A percentile compares a stretch with the other conserved stretches of the same genome.
Evolutionary conservation across 2,888 invertebrate species (phyloP).

Genomic region (Athetis lepigone): DNA sequence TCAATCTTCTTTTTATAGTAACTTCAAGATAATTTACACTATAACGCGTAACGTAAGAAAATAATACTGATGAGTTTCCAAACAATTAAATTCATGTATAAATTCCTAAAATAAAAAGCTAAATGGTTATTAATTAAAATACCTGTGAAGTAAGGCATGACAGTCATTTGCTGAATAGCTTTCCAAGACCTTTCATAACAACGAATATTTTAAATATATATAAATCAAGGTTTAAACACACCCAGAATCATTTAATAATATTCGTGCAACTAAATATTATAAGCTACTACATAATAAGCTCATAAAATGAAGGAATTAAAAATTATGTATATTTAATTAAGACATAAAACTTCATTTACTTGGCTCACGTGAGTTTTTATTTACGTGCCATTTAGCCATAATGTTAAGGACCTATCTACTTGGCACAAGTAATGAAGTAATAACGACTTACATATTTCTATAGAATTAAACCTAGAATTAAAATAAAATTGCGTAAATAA

Average conservation of each 20-base stretch:
- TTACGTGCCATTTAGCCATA: neutral
- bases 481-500: constrained; percentile 4
- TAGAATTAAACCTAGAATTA: neutral
- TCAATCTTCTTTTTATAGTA: neutral
- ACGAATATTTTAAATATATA: too few species aligned
- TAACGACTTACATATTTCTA: neutral
- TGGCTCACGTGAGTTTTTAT: neutral
- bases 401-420: neutral
- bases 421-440: neutral
- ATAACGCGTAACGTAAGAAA: neutral
- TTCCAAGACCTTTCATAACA: neutral
- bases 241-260: too few species aligned
- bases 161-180: neutral
- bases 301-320: too few species aligned
- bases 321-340: constrained; percentile 2
- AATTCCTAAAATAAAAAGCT: neutral
- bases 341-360: neutral
- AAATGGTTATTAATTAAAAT: neutral
- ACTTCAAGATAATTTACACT: neutral
- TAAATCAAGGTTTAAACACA: neutral
- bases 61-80: neutral
- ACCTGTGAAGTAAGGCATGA: neutral
- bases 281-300: too few species aligned
- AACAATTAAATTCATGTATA: too few species aligned
- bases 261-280: too few species aligned